These are phyloP conservation scores for Petrocephalus microphthalmus DNA, from an alignment of 2,113 vertebrate genomes.

Conservation along the genomic window DNA sequence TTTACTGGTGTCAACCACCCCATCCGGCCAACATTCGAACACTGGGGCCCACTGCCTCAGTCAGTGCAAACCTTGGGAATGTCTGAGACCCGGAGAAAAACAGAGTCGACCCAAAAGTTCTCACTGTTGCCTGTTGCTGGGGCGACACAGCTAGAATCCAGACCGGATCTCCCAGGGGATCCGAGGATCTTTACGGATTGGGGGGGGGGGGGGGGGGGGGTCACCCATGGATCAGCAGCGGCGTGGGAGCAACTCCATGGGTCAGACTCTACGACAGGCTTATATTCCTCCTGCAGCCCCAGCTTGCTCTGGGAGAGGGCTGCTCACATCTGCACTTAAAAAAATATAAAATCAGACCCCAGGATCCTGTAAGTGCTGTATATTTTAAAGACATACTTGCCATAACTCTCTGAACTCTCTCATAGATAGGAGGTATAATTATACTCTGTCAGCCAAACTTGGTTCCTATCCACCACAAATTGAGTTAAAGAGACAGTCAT, in stretches of 20 bases:
- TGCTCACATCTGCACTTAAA: background rate
- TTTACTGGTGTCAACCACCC: background rate
- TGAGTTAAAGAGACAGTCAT: background rate
- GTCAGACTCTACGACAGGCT: background rate
- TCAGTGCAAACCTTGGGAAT: background rate
- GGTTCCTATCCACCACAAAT: background rate
- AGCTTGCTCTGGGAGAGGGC: slow-evolving; percentile 11
- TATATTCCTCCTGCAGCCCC: slow-evolving; percentile 20
- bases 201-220: background rate
- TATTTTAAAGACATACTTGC: slow-evolving; percentile 16
- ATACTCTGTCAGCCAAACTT: background rate
- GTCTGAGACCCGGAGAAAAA: background rate
- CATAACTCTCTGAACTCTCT: slow-evolving; percentile 9
- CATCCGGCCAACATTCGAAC: background rate
- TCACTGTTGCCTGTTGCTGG: background rate
- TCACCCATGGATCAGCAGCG: background rate
- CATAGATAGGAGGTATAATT: slow-evolving; percentile 17
- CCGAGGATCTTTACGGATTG: background rate
- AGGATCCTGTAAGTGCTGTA: background rate
- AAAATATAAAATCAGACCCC: background rate
- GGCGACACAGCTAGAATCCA: background rate
- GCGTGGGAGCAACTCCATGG: background rate
- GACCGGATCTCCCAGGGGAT: background rate
- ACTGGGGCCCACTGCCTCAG: background rate
- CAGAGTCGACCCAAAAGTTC: background rate